Conservation (phyloP, 1,140 invertebrate species). For the Euura lappo region DNA sequence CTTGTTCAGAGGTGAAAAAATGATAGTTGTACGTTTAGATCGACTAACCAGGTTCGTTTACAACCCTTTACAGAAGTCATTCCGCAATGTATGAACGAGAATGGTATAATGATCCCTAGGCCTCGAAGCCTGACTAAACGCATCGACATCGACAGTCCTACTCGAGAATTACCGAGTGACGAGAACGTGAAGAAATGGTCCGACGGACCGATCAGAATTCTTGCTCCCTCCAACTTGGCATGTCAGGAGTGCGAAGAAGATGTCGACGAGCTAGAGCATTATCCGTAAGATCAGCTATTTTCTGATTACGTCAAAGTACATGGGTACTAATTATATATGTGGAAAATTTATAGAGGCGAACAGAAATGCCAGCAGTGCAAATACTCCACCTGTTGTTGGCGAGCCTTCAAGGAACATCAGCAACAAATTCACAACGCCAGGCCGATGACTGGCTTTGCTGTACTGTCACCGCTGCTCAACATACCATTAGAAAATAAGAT, state of each 20-base stretch:
- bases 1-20: no score
- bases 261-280: constrained; percentile 70
- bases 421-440: constrained; percentile 66
- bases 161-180: constrained; percentile 32
- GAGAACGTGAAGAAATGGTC: constrained; percentile 51
- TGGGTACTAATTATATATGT: neutral
- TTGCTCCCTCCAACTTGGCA: constrained; percentile 42
- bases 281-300: constrained; percentile 64
- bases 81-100: constrained; percentile 48
- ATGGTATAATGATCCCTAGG: constrained; percentile 55
- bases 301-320: constrained; percentile 30
- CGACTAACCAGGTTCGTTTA: neutral
- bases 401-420: constrained; percentile 75
- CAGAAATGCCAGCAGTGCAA: constrained; percentile 76
- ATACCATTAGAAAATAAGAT: constrained; percentile 65
- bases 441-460: constrained; percentile 62
- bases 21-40: constrained; percentile 8
- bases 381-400: constrained; percentile 77
- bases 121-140: constrained; percentile 58
- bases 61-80: constrained; percentile 45
- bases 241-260: constrained; percentile 77
- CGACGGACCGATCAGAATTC: constrained; percentile 45
- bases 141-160: constrained; percentile 50
- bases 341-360: constrained; percentile 65
- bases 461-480: constrained; percentile 57